Evolutionary conservation across 2,888 invertebrate genomes (phyloP), one percentile per base, ranked within the genome.

Genomic region (Bombyx huttoni): DNA sequence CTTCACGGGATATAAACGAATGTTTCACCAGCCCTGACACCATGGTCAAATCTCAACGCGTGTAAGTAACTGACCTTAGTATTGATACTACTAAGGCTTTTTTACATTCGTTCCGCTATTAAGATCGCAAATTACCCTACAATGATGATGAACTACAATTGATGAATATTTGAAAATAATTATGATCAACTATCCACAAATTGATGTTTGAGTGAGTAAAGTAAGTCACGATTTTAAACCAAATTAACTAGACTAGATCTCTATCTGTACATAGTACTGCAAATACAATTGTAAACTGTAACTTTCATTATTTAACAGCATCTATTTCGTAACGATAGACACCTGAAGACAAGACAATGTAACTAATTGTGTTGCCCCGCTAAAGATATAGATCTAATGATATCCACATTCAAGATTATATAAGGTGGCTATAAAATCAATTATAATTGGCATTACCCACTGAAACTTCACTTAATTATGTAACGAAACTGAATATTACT

Each of bases 51-150:
- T 64, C 61, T 60, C 63, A 59, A 63, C 58, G 61, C 65, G 67
- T 65, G 68, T 66, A 62, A 68, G 63, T 54, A 55, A 66, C 63
- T 64, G 73, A 63, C 73, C 74, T 75, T 65, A 68, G 61, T 64
- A 65, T 67, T 62, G 62, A 62, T 64, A 67, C 59, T 63, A 67
- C 59, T 63, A 67, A 73, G 68, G 66, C 61, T 74, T 66, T 68
- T 71, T 62, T 65, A 69, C 60, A 75, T 77, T 76, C 66, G 75
- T 82, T 81, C 79, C 78, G 75, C 70, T 72, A 51, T 52, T 54
- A 47, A n/a, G 13, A 34, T 24, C 12, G 14, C 46, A 33, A 35
- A 13, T 49, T 24, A 46, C 45, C 13, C 51, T 13, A 53, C 49
- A 48, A 50, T 51, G n/a, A n/a, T n/a, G n/a, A n/a, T n/a, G 40